Conservation (phyloP, 1,140 invertebrate species). For the Ceratina calcarata region DNA sequence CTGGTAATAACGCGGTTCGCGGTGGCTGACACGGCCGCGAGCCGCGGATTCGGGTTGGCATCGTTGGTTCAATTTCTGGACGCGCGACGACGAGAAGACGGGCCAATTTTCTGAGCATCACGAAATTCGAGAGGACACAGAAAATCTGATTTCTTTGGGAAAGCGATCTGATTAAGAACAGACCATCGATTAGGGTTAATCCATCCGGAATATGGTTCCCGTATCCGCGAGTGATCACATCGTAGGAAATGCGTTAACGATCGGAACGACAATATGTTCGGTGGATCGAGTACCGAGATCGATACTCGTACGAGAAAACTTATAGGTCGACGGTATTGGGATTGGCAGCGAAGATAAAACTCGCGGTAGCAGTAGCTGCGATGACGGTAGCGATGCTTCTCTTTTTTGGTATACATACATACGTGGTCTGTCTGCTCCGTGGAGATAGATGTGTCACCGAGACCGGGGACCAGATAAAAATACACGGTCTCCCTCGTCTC, state of each 20-base stretch:
- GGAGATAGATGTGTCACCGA: constrained; percentile 66
- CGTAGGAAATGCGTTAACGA: neutral
- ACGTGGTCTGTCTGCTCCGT: constrained; percentile 51
- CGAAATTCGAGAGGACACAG: too few species aligned
- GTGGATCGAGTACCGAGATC: neutral
- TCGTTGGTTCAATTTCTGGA: too few species aligned
- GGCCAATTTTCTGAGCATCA: too few species aligned
- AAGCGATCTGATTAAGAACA: too few species aligned
- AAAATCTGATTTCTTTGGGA: too few species aligned
- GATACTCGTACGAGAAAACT: constrained; percentile 25
- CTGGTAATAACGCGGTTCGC: constrained; percentile 70
- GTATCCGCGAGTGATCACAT: neutral
- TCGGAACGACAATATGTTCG: constrained; percentile 9
- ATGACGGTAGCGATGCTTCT: constrained; percentile 38
- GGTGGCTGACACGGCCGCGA: constrained; percentile 57
- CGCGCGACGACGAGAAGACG: too few species aligned
- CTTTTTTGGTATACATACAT: constrained; percentile 3
- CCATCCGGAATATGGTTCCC: neutral
- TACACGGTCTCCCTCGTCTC: constrained; percentile 69
- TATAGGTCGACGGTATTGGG: constrained; percentile 41
- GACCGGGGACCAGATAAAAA: constrained; percentile 71
- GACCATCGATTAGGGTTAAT: neutral
- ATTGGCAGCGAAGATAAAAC: constrained; percentile 57
- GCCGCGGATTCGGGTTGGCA: neutral
- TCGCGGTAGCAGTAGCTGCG: constrained; percentile 24